Conservation (phyloP, 2,888 invertebrate species). For the Hemaris fuciformis region DNA sequence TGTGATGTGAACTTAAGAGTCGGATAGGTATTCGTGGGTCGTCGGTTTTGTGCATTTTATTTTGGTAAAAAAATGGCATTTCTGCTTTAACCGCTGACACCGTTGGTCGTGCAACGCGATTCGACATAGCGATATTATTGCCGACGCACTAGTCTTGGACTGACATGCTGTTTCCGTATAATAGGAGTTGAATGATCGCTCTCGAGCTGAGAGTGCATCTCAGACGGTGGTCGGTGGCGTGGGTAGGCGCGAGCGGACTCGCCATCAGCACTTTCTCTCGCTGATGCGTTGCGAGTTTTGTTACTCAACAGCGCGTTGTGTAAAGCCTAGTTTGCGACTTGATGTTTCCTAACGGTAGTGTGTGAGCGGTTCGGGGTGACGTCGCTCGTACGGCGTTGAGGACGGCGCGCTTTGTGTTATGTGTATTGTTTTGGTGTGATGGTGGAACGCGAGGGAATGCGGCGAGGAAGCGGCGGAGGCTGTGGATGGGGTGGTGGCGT, state of each 20-base stretch:
- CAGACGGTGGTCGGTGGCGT: slow-evolving; percentile 45
- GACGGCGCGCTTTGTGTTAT: slow-evolving; percentile 45
- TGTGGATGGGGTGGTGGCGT: slow-evolving; percentile 75
- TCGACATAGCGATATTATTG: slow-evolving; percentile 13
- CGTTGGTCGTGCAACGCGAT: not conserved
- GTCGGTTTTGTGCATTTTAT: slow-evolving; percentile 27
- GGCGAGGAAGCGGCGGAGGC: slow-evolving; percentile 68
- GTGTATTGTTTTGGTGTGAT: slow-evolving; percentile 62
- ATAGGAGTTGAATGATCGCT: slow-evolving; percentile 47
- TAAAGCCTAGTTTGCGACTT: slow-evolving; percentile 49
- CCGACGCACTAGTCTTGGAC: slow-evolving; percentile 11
- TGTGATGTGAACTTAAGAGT: not conserved
- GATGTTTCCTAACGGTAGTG: slow-evolving; percentile 60
- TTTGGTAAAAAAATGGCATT: slow-evolving; percentile 40
- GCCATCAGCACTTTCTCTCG: slow-evolving; percentile 72
- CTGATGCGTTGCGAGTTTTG: slow-evolving; percentile 61
- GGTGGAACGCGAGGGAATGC: slow-evolving; percentile 71
- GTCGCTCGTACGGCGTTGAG: slow-evolving; percentile 46
- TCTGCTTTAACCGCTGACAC: slow-evolving; percentile 21
- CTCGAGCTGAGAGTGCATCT: slow-evolving; percentile 62
- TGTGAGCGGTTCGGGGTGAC: slow-evolving; percentile 40
- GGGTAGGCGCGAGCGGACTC: slow-evolving; percentile 41
- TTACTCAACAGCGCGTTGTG: slow-evolving; percentile 68
- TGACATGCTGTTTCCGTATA: slow-evolving; percentile 26
- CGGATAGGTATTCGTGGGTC: slow-evolving; percentile 13